Evolutionary conservation across 2,888 invertebrate species (phyloP).

Genomic region (Ephialtes manifestator): DNA sequence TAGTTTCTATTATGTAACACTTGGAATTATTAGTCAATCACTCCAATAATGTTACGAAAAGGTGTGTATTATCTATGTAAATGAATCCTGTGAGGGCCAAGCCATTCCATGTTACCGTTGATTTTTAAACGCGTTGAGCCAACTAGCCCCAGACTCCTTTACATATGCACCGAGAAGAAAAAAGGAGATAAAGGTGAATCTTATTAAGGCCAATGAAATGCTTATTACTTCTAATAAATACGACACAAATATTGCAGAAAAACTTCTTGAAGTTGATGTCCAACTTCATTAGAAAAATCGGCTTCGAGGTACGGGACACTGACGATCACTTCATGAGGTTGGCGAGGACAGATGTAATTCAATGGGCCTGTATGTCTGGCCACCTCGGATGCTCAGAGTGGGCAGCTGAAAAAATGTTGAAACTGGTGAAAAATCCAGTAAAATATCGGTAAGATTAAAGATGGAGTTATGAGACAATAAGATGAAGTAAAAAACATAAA

Average conservation of each 20-base stretch:
- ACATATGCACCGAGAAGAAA: too few species aligned
- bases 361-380: conserved; percentile 83
- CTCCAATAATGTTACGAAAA: too few species aligned
- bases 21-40: too few species aligned
- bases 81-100: too few species aligned
- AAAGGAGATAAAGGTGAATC: too few species aligned
- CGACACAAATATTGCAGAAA: conserved; percentile 67
- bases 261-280: conserved; percentile 78
- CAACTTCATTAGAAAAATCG: conserved; percentile 76
- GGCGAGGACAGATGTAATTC: conserved; percentile 76
- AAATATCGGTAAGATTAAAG: conserved; percentile 52
- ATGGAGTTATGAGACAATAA: neutral
- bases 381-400: conserved; percentile 82
- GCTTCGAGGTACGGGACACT: conserved; percentile 73
- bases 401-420: conserved; percentile 69
- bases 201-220: neutral
- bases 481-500: too few species aligned
- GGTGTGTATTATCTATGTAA: too few species aligned
- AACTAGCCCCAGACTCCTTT: too few species aligned
- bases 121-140: too few species aligned
- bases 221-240: neutral
- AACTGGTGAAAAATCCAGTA: conserved; percentile 52
- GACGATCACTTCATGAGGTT: conserved; percentile 78
- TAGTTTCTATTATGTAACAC: too few species aligned
- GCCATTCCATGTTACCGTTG: too few species aligned